A percentile compares a stretch with the other conserved stretches of the same genome.
Evolutionary conservation across 2,113 vertebrate genomes (phyloP).

Genomic region (Hydropotes inermis): DNA sequence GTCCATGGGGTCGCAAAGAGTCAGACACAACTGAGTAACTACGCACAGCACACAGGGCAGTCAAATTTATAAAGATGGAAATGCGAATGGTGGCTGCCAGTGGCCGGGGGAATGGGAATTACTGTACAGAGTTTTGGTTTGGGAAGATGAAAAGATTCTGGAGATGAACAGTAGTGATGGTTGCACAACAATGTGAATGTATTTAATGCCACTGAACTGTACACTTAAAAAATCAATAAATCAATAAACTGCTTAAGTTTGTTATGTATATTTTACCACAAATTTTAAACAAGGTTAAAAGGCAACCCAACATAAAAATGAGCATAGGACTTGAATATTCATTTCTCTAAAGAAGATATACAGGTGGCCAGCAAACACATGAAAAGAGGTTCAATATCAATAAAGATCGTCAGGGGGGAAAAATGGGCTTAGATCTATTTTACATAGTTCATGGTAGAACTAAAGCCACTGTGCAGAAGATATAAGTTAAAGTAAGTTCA

Average conservation of each 20-base stretch:
- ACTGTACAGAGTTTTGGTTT: background rate
- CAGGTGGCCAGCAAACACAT: background rate
- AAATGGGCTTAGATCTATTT: background rate
- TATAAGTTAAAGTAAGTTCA: background rate
- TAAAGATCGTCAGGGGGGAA: background rate
- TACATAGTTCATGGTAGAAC: background rate
- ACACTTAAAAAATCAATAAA: background rate
- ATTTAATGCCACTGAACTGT: background rate
- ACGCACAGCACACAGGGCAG: background rate
- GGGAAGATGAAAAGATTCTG: background rate
- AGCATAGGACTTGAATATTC: background rate
- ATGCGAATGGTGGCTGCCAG: background rate
- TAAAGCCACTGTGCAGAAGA: background rate
- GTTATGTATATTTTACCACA: background rate
- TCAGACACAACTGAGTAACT: background rate
- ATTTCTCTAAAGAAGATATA: background rate
- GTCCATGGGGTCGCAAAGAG: background rate
- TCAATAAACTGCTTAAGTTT: background rate
- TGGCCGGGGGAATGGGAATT: no score
- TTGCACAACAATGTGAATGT: background rate
- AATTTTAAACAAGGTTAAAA: background rate
- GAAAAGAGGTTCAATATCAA: background rate
- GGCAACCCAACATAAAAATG: background rate
- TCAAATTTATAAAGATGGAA: background rate
- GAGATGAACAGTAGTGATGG: background rate